A percentile compares a stretch with the other conserved stretches of the same genome.
phyloP scores from a whole-genome alignment of 2,113 vertebrate genomes.

The Acanthochromis polyacanthus region DNA sequence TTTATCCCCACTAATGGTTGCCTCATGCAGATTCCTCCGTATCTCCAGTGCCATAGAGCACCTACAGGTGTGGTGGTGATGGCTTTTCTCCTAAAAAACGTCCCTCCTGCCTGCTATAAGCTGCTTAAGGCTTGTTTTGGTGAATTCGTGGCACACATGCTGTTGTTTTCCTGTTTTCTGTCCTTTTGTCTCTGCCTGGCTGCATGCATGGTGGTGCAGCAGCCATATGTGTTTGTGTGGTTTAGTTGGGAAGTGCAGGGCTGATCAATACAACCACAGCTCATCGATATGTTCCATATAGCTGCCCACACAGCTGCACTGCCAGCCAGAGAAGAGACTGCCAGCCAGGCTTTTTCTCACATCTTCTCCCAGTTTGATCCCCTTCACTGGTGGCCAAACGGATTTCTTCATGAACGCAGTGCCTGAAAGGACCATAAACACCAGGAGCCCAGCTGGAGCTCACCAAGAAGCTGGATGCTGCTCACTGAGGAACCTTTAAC shows the following conservation, averaged over 20 bases:
- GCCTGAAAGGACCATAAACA: conserved; percentile 6
- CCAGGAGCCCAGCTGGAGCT: not conserved
- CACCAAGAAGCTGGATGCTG: not conserved
- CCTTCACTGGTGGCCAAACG: conserved; percentile 34
- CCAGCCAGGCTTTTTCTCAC: not conserved
- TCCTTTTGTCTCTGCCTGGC: conserved; percentile 30
- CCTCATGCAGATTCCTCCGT: not conserved
- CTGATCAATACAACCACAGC: conserved; percentile 40
- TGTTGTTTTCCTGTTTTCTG: conserved; percentile 47
- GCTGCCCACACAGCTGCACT: conserved; percentile 3
- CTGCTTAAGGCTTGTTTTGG: conserved; percentile 17
- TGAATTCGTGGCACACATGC: conserved; percentile 47
- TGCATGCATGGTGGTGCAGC: conserved; percentile 18
- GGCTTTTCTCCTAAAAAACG: too few species aligned
- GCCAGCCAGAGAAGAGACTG: not conserved
- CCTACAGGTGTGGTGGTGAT: conserved; percentile 13
- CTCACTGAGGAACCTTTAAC: conserved; percentile 12
- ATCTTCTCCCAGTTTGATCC: conserved; percentile 15
- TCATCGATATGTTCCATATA: conserved; percentile 44
- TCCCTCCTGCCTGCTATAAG: too few species aligned
- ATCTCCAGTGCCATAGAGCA: not conserved
- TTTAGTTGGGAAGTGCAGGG: conserved; percentile 8
- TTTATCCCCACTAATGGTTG: not conserved
- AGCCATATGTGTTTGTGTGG: conserved; percentile 11
- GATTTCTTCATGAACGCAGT: conserved; percentile 39